Conservation (phyloP, 2,797 vertebrate genomes). For the Heliangelus exortis region DNA sequence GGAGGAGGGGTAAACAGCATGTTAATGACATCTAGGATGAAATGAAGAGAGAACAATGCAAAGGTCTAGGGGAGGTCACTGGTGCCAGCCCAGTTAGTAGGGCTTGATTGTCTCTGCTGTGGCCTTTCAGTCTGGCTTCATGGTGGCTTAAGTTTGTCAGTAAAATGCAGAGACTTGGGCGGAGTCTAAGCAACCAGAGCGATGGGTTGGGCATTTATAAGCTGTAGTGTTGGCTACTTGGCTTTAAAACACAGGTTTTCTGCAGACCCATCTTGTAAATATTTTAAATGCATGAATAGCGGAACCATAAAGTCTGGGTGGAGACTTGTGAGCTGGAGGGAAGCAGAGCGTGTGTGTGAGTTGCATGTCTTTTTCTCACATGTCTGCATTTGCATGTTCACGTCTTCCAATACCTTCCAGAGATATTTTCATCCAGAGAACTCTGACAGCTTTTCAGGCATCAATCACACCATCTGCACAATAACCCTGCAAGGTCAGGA, state of each 20-base stretch:
- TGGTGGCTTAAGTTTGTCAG: not conserved
- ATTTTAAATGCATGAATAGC: not conserved
- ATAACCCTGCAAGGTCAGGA: constrained; percentile 13
- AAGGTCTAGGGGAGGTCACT: not conserved
- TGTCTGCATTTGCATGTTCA: not conserved
- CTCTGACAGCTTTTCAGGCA: constrained; percentile 14
- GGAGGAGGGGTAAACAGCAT: not conserved
- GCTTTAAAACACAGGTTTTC: not conserved
- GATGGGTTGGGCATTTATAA: not conserved
- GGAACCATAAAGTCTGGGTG: not conserved
- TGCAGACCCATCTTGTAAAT: not conserved
- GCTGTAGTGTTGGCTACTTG: not conserved
- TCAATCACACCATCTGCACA: not conserved
- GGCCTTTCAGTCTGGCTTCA: not conserved
- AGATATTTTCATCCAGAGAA: not conserved
- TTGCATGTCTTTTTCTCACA: not conserved
- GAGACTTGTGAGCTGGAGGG: not conserved
- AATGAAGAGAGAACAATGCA: not conserved
- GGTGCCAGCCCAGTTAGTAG: not conserved
- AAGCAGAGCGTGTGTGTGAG: not conserved
- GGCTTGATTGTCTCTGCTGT: not conserved
- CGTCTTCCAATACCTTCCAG: not conserved
- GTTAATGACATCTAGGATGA: constrained; percentile 41
- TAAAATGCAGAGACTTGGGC: not conserved
- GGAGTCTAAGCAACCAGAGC: not conserved